Evolutionary conservation across 2,113 vertebrate genomes (phyloP).

Genomic region (Phyllostomus hastatus): DNA sequence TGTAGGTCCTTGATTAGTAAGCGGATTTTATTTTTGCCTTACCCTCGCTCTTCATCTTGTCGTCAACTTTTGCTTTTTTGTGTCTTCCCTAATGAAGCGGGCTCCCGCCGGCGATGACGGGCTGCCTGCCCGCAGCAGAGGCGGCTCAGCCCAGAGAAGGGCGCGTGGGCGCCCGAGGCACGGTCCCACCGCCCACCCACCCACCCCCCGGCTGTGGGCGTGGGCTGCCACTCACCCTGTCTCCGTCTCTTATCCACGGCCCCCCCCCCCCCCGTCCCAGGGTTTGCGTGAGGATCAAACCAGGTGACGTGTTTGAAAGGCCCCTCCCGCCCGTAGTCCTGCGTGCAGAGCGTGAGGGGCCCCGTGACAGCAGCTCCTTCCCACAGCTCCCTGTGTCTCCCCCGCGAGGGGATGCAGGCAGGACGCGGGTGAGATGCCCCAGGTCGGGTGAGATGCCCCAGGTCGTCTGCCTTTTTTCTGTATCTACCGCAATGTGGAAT

Average conservation of each 20-base stretch:
- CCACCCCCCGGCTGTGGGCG: not conserved
- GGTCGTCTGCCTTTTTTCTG: not conserved
- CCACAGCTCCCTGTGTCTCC: accelerated
- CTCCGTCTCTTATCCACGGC: not conserved
- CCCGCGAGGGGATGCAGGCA: not conserved
- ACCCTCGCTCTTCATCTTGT: not conserved
- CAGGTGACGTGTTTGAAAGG: not conserved
- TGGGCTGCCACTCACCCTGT: not conserved
- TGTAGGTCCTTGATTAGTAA: not conserved
- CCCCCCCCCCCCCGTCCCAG: not conserved
- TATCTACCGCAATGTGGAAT: not conserved
- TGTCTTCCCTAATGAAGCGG: not conserved
- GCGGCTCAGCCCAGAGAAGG: not conserved
- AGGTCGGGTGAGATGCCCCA: no score
- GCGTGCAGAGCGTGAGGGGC: accelerated
- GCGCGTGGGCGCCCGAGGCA: not conserved
- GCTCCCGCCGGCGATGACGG: not conserved
- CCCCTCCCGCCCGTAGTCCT: accelerated
- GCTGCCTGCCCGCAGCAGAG: not conserved
- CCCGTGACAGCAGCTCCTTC: not conserved
- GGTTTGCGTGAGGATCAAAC: not conserved
- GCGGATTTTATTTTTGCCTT: not conserved
- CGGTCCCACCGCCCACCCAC: accelerated
- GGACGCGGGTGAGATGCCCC: accelerated
- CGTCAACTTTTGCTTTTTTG: not conserved